Conservation (phyloP, 2,888 invertebrate genomes). For the Clusia tigrina region DNA sequence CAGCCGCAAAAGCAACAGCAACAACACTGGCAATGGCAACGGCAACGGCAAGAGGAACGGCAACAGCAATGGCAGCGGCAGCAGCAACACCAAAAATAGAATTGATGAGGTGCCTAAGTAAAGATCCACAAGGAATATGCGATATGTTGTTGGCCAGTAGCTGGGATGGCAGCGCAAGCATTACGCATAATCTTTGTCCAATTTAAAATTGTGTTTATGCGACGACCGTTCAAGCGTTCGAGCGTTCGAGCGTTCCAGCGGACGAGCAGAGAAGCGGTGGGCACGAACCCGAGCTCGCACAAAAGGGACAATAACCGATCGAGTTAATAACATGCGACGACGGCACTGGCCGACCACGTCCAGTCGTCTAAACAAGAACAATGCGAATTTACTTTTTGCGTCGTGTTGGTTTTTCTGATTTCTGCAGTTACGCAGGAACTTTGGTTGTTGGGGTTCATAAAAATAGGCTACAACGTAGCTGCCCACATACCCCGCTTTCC, state of each 20-base stretch:
- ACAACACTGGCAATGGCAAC: too few species aligned
- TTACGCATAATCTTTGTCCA: constrained; percentile 12
- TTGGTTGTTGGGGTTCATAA: background rate
- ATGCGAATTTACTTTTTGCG: background rate
- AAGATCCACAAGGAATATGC: background rate
- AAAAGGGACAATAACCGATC: background rate
- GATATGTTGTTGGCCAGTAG: background rate
- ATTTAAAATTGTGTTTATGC: constrained; percentile 11
- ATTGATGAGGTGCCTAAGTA: constrained; percentile 5
- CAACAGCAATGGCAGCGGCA: background rate
- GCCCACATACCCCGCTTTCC: background rate
- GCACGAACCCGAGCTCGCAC: too few species aligned
- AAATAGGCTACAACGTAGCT: background rate
- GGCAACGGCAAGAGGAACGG: too few species aligned
- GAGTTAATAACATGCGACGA: background rate
- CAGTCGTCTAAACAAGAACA: background rate
- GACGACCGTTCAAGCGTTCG: background rate
- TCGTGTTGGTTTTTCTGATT: background rate
- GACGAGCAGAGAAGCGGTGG: background rate
- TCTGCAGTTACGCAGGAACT: background rate
- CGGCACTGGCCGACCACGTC: background rate
- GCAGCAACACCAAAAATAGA: constrained; percentile 7
- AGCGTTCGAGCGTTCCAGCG: background rate
- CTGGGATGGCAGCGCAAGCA: background rate
- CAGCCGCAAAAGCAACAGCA: too few species aligned